Evolutionary conservation across 1,140 invertebrate species (phyloP), one percentile per base, ranked within the genome.

Genomic region (Drosophila nebulosa): DNA sequence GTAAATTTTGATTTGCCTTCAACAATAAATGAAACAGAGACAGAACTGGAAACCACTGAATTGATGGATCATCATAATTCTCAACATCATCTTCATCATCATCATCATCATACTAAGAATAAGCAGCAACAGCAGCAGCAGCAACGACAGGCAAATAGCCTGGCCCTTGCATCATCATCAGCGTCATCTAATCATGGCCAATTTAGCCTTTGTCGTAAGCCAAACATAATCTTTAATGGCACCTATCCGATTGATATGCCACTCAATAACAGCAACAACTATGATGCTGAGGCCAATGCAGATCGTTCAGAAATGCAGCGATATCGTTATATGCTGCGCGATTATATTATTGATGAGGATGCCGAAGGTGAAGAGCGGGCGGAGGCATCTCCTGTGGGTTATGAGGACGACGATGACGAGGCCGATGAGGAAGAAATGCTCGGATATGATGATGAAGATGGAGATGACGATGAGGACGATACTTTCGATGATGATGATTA

Each of bases 241-340:
- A 97, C 96, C 4, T 97, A 94, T 92, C 95, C 95, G 1, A 96
- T 97, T 51, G 96, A 96, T 86, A 92, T 93, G 72, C 95, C 95
- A 3, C 42, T 91, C 12, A 22, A 58, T 27, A 93, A 90, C 24
- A 91, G 78, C 62, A 72, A 4, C 26, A 59, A 56, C 26, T 91
- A 91, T 51, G 90, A 91, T 51, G 68, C 90, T 4, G 90, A 91
- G 24, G 89, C 90, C 14, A 91, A 90, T 90, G 58, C 79, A 1
- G 75, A 83, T 74, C 70, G 75, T 32, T 62, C 77, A 7, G 79
- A 84, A 7, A 5, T 90, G 39, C 78, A 90, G 18, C 78, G 83
- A n/a, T 90, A 89, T 70, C 66, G 85, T n/a, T 81, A 89, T 51
- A 66, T 83, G 68, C 59, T 90, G 30, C 69, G 77, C 4, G 74